Conservation (phyloP, 1,140 invertebrate genomes). For the Helicoverpa armigera region DNA sequence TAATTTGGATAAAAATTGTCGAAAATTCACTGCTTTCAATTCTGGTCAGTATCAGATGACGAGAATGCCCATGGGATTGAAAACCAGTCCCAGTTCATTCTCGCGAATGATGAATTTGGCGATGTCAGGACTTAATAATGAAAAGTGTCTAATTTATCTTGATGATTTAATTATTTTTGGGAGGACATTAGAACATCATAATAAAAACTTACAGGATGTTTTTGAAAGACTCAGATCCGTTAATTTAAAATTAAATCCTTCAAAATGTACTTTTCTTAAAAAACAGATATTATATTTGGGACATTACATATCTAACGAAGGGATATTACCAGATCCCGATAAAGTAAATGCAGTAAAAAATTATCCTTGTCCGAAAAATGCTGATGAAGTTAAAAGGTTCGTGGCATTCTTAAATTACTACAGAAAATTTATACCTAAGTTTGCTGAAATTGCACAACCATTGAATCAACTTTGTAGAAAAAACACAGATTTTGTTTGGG, state of each 20-base stretch:
- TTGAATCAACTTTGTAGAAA: conserved; percentile 48
- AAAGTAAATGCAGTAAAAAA: conserved; percentile 75
- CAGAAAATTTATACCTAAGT: conserved; percentile 54
- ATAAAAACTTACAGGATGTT: conserved; percentile 73
- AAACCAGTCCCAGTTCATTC: conserved; percentile 55
- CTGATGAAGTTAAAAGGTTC: conserved; percentile 77
- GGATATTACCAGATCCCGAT: conserved; percentile 76
- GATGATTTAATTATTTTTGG: conserved; percentile 78
- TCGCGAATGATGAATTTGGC: conserved; percentile 54
- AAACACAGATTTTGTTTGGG: conserved; percentile 45
- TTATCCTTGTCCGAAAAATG: conserved; percentile 72
- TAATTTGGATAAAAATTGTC: conserved; percentile 37
- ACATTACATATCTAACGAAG: conserved; percentile 66
- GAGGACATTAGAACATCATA: conserved; percentile 57
- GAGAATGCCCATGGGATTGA: conserved; percentile 56
- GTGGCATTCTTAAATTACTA: conserved; percentile 82
- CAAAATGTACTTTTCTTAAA: conserved; percentile 74
- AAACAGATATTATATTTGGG: conserved; percentile 78
- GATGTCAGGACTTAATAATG: conserved; percentile 52
- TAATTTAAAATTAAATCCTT: conserved; percentile 76
- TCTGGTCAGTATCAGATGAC: conserved; percentile 55
- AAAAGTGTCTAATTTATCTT: conserved; percentile 72
- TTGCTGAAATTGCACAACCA: conserved; percentile 37
- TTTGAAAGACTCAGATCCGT: conserved; percentile 69
- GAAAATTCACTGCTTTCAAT: conserved; percentile 53